phyloP scores from a whole-genome alignment of 2,113 vertebrate genomes.

The Lepisosteus osseus region DNA sequence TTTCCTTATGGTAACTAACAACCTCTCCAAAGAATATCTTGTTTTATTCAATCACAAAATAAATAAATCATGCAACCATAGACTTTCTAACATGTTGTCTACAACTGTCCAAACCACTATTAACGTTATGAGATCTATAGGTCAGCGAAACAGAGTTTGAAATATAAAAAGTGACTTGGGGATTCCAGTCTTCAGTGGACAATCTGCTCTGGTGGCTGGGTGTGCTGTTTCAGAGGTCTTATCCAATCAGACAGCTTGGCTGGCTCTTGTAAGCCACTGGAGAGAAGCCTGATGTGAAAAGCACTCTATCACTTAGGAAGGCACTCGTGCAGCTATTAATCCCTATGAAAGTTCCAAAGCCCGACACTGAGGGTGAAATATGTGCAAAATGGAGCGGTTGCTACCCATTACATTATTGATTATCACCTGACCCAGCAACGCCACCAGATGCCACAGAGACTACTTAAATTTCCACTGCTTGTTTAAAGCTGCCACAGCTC shows the following conservation, averaged over 20 bases:
- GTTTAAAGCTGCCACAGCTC: constrained; percentile 52
- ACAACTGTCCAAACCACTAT: constrained; percentile 66
- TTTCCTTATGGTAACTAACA: constrained; percentile 50
- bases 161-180: constrained; percentile 67
- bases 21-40: constrained; percentile 51
- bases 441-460: constrained; percentile 46
- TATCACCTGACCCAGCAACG: constrained; percentile 50
- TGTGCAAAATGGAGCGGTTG: constrained; percentile 28
- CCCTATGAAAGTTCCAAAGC: constrained; percentile 34
- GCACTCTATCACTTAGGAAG: constrained; percentile 40
- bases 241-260: constrained; percentile 35
- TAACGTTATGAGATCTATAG: constrained; percentile 47
- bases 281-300: constrained; percentile 41
- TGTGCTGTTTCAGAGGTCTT: constrained; percentile 34
- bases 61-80: constrained; percentile 60
- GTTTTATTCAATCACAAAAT: constrained; percentile 40
- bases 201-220: constrained; percentile 65
- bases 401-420: constrained; percentile 69
- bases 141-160: constrained; percentile 68
- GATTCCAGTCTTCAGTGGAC: constrained; percentile 56
- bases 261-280: constrained; percentile 46
- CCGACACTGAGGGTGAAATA: constrained; percentile 48
- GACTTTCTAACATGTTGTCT: constrained; percentile 64
- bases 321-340: constrained; percentile 47
- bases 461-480: constrained; percentile 54